A percentile compares a stretch with the other conserved stretches of the same genome.
These are phyloP conservation scores for Hirtodrosophila alboralis DNA, from an alignment of 2,888 invertebrate species.

Conservation along the genomic window DNA sequence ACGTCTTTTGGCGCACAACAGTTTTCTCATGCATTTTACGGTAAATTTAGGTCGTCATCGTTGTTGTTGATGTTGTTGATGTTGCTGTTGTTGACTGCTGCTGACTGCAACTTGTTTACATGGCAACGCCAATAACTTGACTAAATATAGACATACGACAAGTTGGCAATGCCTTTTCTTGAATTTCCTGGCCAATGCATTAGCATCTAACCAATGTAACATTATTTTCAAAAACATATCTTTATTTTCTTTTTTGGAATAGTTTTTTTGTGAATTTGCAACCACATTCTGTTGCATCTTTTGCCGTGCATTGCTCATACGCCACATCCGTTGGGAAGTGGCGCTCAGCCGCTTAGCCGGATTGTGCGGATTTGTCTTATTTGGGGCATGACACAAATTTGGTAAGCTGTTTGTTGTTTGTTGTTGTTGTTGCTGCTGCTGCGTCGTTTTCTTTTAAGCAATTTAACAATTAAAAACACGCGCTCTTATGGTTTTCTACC, in stretches of 20 bases:
- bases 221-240: slow-evolving; percentile 41
- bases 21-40: slow-evolving; percentile 76
- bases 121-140: slow-evolving; percentile 69
- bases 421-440: slow-evolving; percentile 17
- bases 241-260: slow-evolving; percentile 14
- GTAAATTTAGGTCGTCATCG: slow-evolving; percentile 73
- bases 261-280: slow-evolving; percentile 9
- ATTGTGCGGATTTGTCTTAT: slow-evolving; percentile 73
- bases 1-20: slow-evolving; percentile 28
- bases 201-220: slow-evolving; percentile 48
- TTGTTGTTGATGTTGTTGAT: slow-evolving; percentile 7
- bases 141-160: slow-evolving; percentile 73
- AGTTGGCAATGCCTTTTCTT: slow-evolving; percentile 48
- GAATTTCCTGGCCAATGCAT: slow-evolving; percentile 69
- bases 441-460: slow-evolving; percentile 68
- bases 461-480: slow-evolving; percentile 79
- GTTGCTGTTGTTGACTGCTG: slow-evolving; percentile 21
- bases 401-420: slow-evolving; percentile 47
- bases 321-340: slow-evolving; percentile 64
- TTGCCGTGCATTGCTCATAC: slow-evolving; percentile 43
- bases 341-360: slow-evolving; percentile 40
- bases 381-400: slow-evolving; percentile 80
- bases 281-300: slow-evolving; percentile 22
- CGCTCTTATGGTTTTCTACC: slow-evolving; percentile 66
- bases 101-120: slow-evolving; percentile 68